A percentile compares a stretch with the other conserved stretches of the same genome.
Evolutionary conservation across 2,797 vertebrate species (phyloP).

Genomic region (Dallia pectoralis): DNA sequence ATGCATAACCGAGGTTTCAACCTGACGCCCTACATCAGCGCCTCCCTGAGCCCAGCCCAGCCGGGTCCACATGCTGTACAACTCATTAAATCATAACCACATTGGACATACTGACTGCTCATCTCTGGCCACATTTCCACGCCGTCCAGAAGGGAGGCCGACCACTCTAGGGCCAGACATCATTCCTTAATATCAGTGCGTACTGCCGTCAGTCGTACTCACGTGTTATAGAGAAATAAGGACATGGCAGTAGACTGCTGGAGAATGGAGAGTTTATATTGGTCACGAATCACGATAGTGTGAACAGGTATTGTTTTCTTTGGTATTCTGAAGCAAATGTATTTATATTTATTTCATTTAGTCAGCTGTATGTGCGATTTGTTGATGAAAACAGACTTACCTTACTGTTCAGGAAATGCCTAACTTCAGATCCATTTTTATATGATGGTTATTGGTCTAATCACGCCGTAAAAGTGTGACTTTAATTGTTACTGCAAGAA

Average conservation of each 20-base stretch:
- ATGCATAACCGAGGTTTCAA: slow-evolving; percentile 86
- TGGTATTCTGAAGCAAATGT: background rate
- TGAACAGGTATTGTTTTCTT: background rate
- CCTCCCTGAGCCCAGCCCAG: slow-evolving; percentile 56
- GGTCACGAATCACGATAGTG: background rate
- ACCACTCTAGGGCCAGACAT: background rate
- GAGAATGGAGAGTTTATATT: no score
- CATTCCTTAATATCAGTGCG: background rate
- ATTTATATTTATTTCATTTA: background rate
- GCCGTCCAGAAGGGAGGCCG: background rate
- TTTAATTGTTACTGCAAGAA: background rate
- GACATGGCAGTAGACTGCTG: background rate
- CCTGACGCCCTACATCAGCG: slow-evolving; percentile 71
- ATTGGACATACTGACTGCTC: slow-evolving; percentile 48
- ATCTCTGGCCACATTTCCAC: background rate
- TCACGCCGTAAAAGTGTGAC: background rate
- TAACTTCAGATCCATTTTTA: background rate
- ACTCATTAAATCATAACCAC: slow-evolving; percentile 59
- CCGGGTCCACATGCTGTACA: slow-evolving; percentile 54
- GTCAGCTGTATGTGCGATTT: background rate
- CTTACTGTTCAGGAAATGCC: background rate
- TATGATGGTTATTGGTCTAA: background rate
- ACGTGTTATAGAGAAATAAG: background rate
- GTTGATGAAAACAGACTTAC: background rate
- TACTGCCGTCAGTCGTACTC: background rate